phyloP scores from a whole-genome alignment of 2,888 invertebrate genomes.

The Cerastoderma edule region DNA sequence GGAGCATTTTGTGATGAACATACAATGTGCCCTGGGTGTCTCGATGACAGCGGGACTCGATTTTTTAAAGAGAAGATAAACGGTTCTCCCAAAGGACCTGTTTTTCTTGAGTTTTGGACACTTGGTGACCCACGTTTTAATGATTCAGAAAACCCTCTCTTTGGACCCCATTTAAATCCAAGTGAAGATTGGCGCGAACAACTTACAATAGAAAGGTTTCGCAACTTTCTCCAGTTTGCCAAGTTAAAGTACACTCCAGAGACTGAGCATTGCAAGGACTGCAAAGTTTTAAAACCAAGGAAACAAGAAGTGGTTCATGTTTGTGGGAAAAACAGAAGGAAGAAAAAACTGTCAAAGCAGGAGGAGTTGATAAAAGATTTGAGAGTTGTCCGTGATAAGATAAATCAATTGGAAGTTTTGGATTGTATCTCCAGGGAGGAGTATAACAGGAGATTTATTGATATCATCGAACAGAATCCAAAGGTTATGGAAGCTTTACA shows the following conservation, averaged over 20 bases:
- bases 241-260: conserved; percentile 54
- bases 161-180: conserved; percentile 55
- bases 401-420: conserved; percentile 42
- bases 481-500: conserved; percentile 27
- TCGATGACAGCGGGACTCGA: conserved; percentile 62
- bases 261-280: conserved; percentile 59
- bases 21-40: conserved; percentile 62
- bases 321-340: conserved; percentile 47
- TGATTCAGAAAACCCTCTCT: conserved; percentile 71
- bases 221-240: conserved; percentile 66
- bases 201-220: conserved; percentile 58
- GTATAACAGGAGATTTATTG: conserved; percentile 25
- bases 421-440: conserved; percentile 40
- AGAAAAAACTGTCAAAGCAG: conserved; percentile 49
- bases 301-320: conserved; percentile 45
- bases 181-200: conserved; percentile 66
- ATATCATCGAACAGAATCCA: conserved; percentile 31
- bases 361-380: conserved; percentile 29
- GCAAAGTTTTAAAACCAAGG: conserved; percentile 43
- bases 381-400: conserved; percentile 35
- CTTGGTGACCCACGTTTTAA: conserved; percentile 72
- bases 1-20: conserved; percentile 31
- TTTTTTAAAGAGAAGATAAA: conserved; percentile 66
- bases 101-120: conserved; percentile 66
- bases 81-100: conserved; percentile 60